Conservation (phyloP, 2,797 vertebrate genomes). For the Telmatherina bonti region DNA sequence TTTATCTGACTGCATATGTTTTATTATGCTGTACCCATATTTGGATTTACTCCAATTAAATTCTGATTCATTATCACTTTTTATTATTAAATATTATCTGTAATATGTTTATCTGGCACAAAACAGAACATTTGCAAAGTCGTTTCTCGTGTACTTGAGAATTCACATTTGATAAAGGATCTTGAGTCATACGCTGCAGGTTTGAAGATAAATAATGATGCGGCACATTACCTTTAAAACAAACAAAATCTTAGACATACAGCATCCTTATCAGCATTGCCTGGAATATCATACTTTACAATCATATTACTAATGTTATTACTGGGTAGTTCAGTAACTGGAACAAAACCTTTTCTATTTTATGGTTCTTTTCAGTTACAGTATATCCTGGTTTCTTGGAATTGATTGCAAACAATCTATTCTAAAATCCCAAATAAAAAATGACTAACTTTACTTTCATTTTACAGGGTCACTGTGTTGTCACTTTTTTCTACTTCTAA, state of each 20-base stretch:
- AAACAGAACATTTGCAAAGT: too few species aligned
- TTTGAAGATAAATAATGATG: constrained; percentile 10
- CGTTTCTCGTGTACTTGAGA: too few species aligned
- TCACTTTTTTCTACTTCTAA: background rate
- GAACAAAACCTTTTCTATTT: background rate
- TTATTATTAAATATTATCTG: too few species aligned
- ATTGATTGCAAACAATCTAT: background rate
- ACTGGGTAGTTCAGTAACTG: background rate
- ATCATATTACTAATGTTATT: background rate
- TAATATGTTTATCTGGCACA: too few species aligned
- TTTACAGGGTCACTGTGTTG: background rate
- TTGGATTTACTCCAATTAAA: too few species aligned
- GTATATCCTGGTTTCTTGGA: background rate
- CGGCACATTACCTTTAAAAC: background rate
- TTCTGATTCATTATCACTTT: too few species aligned
- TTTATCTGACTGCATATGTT: too few species aligned
- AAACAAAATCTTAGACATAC: too few species aligned
- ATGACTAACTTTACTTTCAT: background rate
- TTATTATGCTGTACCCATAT: too few species aligned
- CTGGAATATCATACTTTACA: background rate
- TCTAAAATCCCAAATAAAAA: background rate
- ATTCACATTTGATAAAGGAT: too few species aligned
- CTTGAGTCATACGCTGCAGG: background rate
- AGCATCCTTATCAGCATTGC: background rate
- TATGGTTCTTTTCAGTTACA: background rate